Base-by-base conservation (phyloP, 2,888 invertebrate species). In the Drosophila phalerata region DNA sequence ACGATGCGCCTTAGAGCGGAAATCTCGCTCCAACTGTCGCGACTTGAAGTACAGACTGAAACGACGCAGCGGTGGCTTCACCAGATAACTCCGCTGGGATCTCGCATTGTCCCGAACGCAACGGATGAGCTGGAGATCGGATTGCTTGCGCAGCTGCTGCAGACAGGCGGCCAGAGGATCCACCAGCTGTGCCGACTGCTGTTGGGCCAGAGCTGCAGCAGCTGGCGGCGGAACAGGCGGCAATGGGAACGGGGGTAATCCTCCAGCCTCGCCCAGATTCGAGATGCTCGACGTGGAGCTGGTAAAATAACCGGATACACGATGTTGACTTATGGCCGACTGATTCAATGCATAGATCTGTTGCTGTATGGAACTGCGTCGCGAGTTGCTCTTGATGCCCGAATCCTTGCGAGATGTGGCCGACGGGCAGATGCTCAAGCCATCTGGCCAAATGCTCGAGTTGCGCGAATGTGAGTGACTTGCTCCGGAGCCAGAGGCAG, bases 231-330 rank as follows among this genome's bases (percentile, higher is more conserved):
- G 19, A 0, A 30, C 9, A 10, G 30, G 53, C 55, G 71, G 61
- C 64, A 79, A 45, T 0, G 56, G 55, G 13, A 73, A 60, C 1
- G 9, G 9, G 1, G 75, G 51, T 30, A 72, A 9, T 0, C 8
- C 43, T 0, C 79, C 76, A 0, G 77, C 71, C 34, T 92, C 92
- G 6, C 88, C 90, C 34, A 92, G 65, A 60, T 92, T 92, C 34
- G 92, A 91, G 55, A 94, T 92, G 49, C 95, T 95, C 6, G 97
- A 97, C 79, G 96, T 96, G 89, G 96, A 97, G 64, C 97, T 97
- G 3, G 97, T 97, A 91, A 97, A 97, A 92, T 97, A 97, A 19
- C 97, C 97, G 34, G 97, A 97, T 2, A 97, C 97, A 37, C 97
- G 94, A 79, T 97, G 96, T 69, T 95, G 95, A 88, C 96, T 93